These are phyloP conservation scores for Temnopleurus reevesii DNA, from an alignment of 53 echinoderm and acorn worm species.

Conservation along the genomic window DNA sequence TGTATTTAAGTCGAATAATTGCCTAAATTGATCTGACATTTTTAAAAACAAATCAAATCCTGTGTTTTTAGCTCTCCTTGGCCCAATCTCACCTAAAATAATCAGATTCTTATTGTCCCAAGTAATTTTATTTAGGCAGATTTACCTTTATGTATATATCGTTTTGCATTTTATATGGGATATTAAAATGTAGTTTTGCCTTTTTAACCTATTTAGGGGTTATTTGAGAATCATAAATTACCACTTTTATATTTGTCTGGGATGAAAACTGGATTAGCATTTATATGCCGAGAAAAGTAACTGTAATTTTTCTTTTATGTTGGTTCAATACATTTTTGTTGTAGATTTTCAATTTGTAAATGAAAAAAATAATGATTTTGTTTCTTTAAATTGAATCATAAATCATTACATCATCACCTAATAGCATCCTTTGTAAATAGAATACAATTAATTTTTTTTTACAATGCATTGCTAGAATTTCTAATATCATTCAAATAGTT, in stretches of 20 bases:
- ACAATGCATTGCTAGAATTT: background rate
- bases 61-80: too few relatives aligned
- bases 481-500: background rate
- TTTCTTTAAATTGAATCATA: background rate
- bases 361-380: background rate
- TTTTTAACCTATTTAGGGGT: too few relatives aligned
- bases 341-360: background rate
- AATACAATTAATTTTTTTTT: background rate
- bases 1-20: too few relatives aligned
- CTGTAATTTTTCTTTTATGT: background rate
- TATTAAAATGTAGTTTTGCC: too few relatives aligned
- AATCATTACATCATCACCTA: conserved; percentile 34
- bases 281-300: background rate
- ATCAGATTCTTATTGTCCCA: too few relatives aligned
- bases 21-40: too few relatives aligned
- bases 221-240: background rate
- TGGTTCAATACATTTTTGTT: background rate
- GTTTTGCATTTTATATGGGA: too few relatives aligned
- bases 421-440: background rate
- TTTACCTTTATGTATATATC: too few relatives aligned
- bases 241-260: background rate
- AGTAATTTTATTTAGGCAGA: too few relatives aligned
- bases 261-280: background rate
- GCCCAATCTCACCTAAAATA: too few relatives aligned
- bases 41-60: too few relatives aligned